phyloP scores from a whole-genome alignment of 2,113 vertebrate genomes.

The Nerophis ophidion region DNA sequence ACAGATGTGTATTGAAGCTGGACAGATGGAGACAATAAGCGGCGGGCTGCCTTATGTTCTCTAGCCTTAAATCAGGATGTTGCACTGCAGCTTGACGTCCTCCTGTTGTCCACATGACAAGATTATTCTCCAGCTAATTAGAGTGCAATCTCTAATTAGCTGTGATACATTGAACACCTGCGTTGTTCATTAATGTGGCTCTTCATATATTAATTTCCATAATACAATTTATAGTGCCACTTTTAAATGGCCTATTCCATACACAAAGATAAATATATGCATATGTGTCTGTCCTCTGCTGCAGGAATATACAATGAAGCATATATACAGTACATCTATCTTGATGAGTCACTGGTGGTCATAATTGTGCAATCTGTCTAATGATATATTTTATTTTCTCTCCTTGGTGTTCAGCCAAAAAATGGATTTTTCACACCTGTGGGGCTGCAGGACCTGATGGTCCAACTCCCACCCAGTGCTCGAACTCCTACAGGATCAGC shows the following conservation, averaged over 20 bases:
- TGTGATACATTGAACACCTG: slow-evolving; percentile 29
- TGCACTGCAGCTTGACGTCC: slow-evolving; percentile 39
- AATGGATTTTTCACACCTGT: slow-evolving; percentile 90
- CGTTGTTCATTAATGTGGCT: slow-evolving; percentile 9
- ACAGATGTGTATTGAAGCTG: slow-evolving; percentile 16
- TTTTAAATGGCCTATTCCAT: slow-evolving; percentile 10
- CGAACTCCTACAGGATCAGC: slow-evolving; percentile 83
- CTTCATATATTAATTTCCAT: neutral
- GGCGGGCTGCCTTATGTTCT: slow-evolving; percentile 18
- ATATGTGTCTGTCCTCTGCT: neutral
- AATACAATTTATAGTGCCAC: neutral
- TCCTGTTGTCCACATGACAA: slow-evolving; percentile 56
- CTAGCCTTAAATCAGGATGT: slow-evolving; percentile 46
- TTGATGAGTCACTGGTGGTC: no score
- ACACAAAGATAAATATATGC: neutral
- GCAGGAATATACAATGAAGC: no score
- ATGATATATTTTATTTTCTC: neutral
- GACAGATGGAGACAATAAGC: slow-evolving; percentile 15
- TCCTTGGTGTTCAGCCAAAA: slow-evolving; percentile 47
- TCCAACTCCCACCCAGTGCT: slow-evolving; percentile 89
- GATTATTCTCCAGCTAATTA: slow-evolving; percentile 64
- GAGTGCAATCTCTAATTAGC: slow-evolving; percentile 53
- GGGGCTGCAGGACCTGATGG: slow-evolving; percentile 88
- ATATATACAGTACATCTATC: no score
- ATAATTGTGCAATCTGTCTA: neutral